Conservation (phyloP, 2,113 vertebrate species). For the Seriola aureovittata region DNA sequence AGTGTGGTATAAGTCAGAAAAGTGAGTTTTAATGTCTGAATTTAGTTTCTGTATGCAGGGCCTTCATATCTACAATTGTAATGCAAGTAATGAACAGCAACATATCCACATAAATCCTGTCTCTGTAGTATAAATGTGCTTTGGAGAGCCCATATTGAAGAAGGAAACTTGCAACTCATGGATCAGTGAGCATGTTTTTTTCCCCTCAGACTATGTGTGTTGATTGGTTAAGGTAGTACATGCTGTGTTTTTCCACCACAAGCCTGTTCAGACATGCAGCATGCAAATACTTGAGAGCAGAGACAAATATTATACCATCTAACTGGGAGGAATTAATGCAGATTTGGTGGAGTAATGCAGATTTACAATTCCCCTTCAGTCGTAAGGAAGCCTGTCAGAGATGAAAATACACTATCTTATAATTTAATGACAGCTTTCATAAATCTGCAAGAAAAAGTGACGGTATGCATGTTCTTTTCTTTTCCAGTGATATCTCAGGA, state of each 20-base stretch:
- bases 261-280: constrained; percentile 54
- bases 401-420: neutral
- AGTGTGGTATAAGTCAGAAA: neutral
- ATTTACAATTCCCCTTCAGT: neutral
- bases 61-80: neutral
- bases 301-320: neutral
- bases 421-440: neutral
- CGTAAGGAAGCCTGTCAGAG: neutral
- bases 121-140: neutral
- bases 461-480: neutral
- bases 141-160: neutral
- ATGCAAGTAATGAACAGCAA: neutral
- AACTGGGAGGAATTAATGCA: neutral
- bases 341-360: neutral
- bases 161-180: neutral
- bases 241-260: constrained; percentile 42
- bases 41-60: neutral
- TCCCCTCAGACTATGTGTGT: neutral
- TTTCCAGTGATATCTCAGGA: neutral
- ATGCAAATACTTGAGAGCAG: constrained; percentile 24
- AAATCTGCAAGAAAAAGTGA: neutral
- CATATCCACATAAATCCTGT: neutral
- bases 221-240: constrained; percentile 16
- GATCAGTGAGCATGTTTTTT: neutral
- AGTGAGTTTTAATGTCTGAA: neutral